A percentile compares a stretch with the other conserved stretches of the same genome.
Evolutionary conservation across 64 coral and sea anemone species (phyloP).

Genomic region (Stylophora pistillata): DNA sequence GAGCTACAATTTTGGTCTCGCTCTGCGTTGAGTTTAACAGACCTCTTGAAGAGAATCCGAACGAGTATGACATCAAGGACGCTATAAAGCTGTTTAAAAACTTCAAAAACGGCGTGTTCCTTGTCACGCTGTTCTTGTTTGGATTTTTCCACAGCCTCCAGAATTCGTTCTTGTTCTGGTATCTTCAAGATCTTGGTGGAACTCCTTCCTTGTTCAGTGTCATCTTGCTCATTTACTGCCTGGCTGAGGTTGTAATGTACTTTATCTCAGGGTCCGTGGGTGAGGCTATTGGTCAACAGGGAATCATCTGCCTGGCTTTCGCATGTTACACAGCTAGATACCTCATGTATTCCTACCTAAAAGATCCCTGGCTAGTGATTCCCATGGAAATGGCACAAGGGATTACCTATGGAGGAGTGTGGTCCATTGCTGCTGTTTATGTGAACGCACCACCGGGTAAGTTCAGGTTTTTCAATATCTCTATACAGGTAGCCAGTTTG

Average conservation of each 20-base stretch:
- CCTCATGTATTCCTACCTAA: constrained; percentile 81
- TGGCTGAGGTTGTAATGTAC: constrained; percentile 80
- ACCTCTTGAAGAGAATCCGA: neutral
- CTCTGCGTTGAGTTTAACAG: constrained; percentile 75
- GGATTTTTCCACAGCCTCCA: constrained; percentile 82
- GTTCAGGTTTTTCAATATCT: neutral
- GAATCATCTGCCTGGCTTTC: constrained; percentile 77
- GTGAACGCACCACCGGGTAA: constrained; percentile 75
- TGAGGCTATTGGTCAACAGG: constrained; percentile 68
- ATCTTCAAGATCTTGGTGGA: constrained; percentile 82
- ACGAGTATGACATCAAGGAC: constrained; percentile 55
- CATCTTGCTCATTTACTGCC: constrained; percentile 68
- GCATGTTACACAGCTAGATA: constrained; percentile 90
- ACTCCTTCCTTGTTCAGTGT: constrained; percentile 71
- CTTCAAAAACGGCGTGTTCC: constrained; percentile 75
- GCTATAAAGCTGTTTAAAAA: constrained; percentile 71
- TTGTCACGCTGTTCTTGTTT: constrained; percentile 67
- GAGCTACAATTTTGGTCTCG: constrained; percentile 66
- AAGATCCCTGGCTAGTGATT: constrained; percentile 76
- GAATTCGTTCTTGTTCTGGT: constrained; percentile 88
- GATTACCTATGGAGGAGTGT: constrained; percentile 82
- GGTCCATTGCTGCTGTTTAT: constrained; percentile 84
- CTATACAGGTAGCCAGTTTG: no score
- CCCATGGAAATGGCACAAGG: constrained; percentile 89
- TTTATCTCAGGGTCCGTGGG: constrained; percentile 64